Evolutionary conservation across 2,113 vertebrate species (phyloP).

Genomic region (Vimba vimba): DNA sequence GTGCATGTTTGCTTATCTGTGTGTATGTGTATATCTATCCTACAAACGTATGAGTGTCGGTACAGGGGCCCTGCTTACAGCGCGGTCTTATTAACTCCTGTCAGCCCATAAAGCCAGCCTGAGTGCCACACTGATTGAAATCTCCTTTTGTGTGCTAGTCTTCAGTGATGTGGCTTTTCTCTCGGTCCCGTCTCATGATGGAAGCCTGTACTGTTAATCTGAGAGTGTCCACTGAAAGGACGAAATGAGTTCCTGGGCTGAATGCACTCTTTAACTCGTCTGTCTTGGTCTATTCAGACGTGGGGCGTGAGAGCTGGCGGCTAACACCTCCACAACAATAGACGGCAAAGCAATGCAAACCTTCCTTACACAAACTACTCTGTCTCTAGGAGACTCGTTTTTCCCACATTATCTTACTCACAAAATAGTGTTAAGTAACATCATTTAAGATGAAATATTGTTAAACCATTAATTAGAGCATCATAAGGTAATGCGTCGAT

Average conservation of each 20-base stretch:
- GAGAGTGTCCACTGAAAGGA: constrained; percentile 45
- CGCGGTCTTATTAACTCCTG: constrained; percentile 45
- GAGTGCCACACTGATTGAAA: constrained; percentile 55
- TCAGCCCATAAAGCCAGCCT: constrained; percentile 47
- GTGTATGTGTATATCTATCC: constrained; percentile 22
- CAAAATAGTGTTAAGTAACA: constrained; percentile 1
- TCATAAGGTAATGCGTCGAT: too few relatives aligned
- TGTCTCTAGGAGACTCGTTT: constrained; percentile 40
- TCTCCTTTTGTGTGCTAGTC: constrained; percentile 53
- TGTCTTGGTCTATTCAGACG: constrained; percentile 52
- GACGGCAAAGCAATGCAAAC: constrained; percentile 42
- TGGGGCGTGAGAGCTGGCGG: constrained; percentile 45
- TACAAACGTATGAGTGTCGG: constrained; percentile 4
- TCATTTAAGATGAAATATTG: not conserved
- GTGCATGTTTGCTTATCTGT: constrained; percentile 28
- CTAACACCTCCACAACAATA: constrained; percentile 58
- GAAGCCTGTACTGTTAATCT: constrained; percentile 35
- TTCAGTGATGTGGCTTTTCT: constrained; percentile 52
- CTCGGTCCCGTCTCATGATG: constrained; percentile 42
- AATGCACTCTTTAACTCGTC: constrained; percentile 49
- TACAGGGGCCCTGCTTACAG: constrained; percentile 4
- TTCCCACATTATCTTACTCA: constrained; percentile 47
- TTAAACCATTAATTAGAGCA: constrained; percentile 1
- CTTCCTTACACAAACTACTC: constrained; percentile 47
- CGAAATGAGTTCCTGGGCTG: constrained; percentile 42